These are phyloP conservation scores for Thereva nobilitata DNA, from an alignment of 2,888 invertebrate species.

Conservation along the genomic window DNA sequence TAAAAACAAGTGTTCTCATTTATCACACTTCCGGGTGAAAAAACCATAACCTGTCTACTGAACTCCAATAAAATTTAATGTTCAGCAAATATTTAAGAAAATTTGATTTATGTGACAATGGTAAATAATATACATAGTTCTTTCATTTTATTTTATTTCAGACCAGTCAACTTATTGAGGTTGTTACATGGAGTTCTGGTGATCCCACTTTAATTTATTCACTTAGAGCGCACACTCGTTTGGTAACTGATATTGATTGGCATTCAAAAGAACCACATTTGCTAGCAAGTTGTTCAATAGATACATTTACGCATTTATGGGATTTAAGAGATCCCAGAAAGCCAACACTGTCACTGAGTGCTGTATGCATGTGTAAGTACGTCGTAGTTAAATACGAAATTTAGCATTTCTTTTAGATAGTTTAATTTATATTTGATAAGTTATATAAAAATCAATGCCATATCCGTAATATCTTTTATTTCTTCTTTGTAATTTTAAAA, in stretches of 20 bases:
- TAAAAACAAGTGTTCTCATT: too few relatives aligned
- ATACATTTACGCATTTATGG: constrained; percentile 93
- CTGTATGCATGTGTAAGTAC: constrained; percentile 74
- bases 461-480: background rate
- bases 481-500: background rate
- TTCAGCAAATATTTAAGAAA: too few relatives aligned
- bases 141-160: constrained; percentile 51
- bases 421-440: too few relatives aligned
- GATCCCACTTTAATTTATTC: constrained; percentile 74
- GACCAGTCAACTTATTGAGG: constrained; percentile 87
- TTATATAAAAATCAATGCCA: too few relatives aligned
- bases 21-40: too few relatives aligned
- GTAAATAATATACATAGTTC: constrained; percentile 4
- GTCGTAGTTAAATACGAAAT: constrained; percentile 12
- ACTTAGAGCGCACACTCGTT: constrained; percentile 79
- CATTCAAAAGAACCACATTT: constrained; percentile 76
- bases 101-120: too few relatives aligned
- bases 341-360: constrained; percentile 82
- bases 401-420: background rate
- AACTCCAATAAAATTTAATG: too few relatives aligned
- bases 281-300: constrained; percentile 88
- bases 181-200: constrained; percentile 76
- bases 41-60: too few relatives aligned
- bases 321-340: constrained; percentile 84
- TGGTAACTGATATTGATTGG: constrained; percentile 92